phyloP scores from a whole-genome alignment of 2,113 vertebrate species.

The Gobiocypris rarus region DNA sequence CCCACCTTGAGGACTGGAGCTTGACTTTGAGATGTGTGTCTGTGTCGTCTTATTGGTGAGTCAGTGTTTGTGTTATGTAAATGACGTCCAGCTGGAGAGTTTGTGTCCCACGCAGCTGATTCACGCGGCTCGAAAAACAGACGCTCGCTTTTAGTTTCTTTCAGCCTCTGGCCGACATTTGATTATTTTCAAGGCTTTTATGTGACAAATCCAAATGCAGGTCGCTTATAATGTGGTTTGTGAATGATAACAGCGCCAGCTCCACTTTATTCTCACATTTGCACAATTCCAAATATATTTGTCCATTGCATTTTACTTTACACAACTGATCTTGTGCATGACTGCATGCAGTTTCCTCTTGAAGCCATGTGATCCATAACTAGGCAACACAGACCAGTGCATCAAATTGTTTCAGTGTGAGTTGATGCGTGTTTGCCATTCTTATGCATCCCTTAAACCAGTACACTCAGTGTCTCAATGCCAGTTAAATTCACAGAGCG shows the following conservation, averaged over 20 bases:
- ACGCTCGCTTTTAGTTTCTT: neutral
- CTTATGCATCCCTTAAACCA: no score
- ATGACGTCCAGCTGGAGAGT: neutral
- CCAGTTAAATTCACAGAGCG: no score
- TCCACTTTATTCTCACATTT: neutral
- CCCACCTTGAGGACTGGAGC: neutral
- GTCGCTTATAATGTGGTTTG: neutral
- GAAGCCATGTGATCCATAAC: neutral
- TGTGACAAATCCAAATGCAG: neutral
- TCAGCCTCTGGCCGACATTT: neutral
- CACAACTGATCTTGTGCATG: neutral
- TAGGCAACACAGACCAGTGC: neutral
- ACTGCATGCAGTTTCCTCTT: neutral
- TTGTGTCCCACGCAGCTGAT: slow-evolving; percentile 2
- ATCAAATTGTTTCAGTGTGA: neutral
- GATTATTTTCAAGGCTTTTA: neutral
- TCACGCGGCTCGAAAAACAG: neutral
- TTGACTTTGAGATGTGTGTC: neutral
- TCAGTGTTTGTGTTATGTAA: slow-evolving; percentile 9
- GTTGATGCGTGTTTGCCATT: neutral
- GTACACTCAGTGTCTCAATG: no score
- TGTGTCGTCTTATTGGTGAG: neutral
- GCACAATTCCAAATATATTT: neutral
- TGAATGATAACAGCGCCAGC: neutral
- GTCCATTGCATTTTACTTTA: neutral